phyloP scores from a whole-genome alignment of 2,888 invertebrate genomes.

The Pollenia angustigena region DNA sequence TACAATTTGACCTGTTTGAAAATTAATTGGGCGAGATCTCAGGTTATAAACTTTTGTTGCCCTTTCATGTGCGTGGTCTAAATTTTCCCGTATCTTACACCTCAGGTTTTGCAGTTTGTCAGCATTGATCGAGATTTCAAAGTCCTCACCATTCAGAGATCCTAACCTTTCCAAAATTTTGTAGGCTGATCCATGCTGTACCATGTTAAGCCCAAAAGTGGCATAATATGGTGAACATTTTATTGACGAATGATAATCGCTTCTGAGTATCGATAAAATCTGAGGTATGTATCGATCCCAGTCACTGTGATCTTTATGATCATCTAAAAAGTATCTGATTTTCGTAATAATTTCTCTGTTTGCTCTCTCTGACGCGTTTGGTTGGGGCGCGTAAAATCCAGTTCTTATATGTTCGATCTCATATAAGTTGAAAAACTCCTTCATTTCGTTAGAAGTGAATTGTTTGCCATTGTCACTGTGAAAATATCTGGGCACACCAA shows the following conservation, averaged over 20 bases:
- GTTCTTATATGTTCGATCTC: conserved; percentile 56
- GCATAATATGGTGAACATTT: too few species aligned
- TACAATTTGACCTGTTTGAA: not conserved
- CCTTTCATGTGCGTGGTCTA: conserved; percentile 12
- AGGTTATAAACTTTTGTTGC: conserved; percentile 19
- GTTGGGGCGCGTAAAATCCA: conserved; percentile 58
- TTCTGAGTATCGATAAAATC: too few species aligned
- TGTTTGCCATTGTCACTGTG: not conserved
- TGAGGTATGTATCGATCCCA: too few species aligned
- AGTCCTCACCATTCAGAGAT: not conserved
- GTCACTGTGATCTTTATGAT: too few species aligned
- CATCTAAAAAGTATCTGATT: too few species aligned
- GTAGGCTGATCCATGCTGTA: conserved; percentile 40
- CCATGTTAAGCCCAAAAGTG: conserved; percentile 56
- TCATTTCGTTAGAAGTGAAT: conserved; percentile 44
- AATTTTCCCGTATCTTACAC: conserved; percentile 1
- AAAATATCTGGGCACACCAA: too few species aligned
- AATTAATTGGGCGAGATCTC: not conserved
- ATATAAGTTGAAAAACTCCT: conserved; percentile 36
- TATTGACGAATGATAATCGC: too few species aligned
- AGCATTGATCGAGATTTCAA: not conserved
- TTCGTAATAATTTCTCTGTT: conserved; percentile 52
- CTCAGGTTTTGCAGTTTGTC: conserved; percentile 35
- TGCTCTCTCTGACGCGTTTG: conserved; percentile 60
- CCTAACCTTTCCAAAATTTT: conserved; percentile 43